Evolutionary conservation across 1,140 invertebrate species (phyloP).

Genomic region (Pseudobourletiella spinata): DNA sequence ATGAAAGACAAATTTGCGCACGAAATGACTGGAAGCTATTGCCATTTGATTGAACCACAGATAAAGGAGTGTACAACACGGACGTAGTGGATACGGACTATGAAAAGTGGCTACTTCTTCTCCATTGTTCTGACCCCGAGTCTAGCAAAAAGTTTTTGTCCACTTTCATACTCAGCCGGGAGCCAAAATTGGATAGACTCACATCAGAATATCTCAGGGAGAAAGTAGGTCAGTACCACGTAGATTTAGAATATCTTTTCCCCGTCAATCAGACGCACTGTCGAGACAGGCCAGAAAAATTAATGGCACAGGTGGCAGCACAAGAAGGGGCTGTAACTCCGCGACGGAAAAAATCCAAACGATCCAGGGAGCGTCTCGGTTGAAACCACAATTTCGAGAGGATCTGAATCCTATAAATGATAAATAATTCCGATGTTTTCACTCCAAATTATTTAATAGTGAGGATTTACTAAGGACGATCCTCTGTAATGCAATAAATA

Average conservation of each 20-base stretch:
- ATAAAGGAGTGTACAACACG: slow-evolving; percentile 80
- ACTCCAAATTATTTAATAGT: too few species aligned
- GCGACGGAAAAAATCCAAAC: not conserved
- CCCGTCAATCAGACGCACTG: slow-evolving; percentile 56
- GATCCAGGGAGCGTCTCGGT: not conserved
- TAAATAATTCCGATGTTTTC: too few species aligned
- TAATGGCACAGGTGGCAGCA: not conserved
- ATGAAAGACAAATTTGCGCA: too few species aligned
- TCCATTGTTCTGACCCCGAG: slow-evolving; percentile 75
- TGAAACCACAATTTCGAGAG: too few species aligned
- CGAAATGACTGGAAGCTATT: too few species aligned
- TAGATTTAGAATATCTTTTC: slow-evolving; percentile 72
- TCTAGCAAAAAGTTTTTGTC: slow-evolving; percentile 66
- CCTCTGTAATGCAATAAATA: too few species aligned
- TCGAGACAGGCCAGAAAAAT: not conserved
- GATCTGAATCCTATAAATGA: too few species aligned
- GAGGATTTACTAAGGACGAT: too few species aligned
- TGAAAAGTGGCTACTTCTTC: slow-evolving; percentile 63
- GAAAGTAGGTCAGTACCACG: slow-evolving; percentile 60
- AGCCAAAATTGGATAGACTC: slow-evolving; percentile 49
- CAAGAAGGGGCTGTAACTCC: not conserved
- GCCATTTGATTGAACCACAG: too few species aligned
- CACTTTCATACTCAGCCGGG: slow-evolving; percentile 68
- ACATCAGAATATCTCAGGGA: slow-evolving; percentile 51
- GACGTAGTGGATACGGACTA: slow-evolving; percentile 76